These are phyloP conservation scores for Sarcophaga subvicina DNA, from an alignment of 2,888 invertebrate genomes.

Conservation along the genomic window DNA sequence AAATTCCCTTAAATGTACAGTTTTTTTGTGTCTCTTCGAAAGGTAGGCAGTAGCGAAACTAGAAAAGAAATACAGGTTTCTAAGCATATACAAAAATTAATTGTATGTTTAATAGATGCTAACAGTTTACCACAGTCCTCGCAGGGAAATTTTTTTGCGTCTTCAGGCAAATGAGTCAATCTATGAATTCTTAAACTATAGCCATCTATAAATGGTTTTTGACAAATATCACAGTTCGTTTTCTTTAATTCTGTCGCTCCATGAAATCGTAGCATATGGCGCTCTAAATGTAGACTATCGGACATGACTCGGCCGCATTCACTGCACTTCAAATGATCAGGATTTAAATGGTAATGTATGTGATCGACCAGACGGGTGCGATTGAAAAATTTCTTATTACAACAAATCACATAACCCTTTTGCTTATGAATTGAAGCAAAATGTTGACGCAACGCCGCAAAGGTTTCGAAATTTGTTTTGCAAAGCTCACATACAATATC, in stretches of 20 bases:
- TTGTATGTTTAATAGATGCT: background rate
- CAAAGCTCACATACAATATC: constrained; percentile 52
- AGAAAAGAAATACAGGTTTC: constrained; percentile 6
- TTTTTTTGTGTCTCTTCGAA: constrained; percentile 41
- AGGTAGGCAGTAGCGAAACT: constrained; percentile 52
- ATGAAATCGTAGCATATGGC: constrained; percentile 73
- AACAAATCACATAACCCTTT: constrained; percentile 78
- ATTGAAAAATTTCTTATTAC: constrained; percentile 79
- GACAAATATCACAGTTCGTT: constrained; percentile 73
- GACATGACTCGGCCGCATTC: constrained; percentile 77
- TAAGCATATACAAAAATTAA: constrained; percentile 57
- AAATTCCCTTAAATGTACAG: constrained; percentile 56
- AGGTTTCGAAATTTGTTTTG: constrained; percentile 42
- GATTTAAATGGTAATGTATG: constrained; percentile 79
- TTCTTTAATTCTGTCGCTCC: constrained; percentile 74
- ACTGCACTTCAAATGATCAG: constrained; percentile 79
- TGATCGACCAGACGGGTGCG: constrained; percentile 79
- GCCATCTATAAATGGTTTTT: constrained; percentile 74
- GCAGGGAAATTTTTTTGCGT: constrained; percentile 78
- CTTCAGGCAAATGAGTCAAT: constrained; percentile 79
- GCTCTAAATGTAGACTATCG: constrained; percentile 74
- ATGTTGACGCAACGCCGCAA: constrained; percentile 64
- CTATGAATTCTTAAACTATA: constrained; percentile 79
- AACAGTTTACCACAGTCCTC: constrained; percentile 79
- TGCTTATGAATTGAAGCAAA: constrained; percentile 68